A percentile compares a stretch with the other conserved stretches of the same genome.
These are phyloP conservation scores for Ranitomeya variabilis DNA, from an alignment of 2,113 vertebrate genomes.

Conservation along the genomic window DNA sequence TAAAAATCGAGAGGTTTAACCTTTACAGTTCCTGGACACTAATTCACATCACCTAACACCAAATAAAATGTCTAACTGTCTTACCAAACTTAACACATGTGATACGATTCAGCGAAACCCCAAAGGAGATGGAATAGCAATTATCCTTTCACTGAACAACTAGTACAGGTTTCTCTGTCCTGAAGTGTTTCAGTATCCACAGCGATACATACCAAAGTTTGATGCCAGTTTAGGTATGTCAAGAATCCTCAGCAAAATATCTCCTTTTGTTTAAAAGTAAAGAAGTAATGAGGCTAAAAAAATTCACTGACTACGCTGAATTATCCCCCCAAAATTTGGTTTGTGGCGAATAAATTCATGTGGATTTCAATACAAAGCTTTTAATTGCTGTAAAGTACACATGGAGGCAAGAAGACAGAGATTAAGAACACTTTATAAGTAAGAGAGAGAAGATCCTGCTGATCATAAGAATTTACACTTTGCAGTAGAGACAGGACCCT, in stretches of 20 bases:
- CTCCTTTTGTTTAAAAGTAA: not conserved
- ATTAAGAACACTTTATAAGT: no score
- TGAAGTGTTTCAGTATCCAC: not conserved
- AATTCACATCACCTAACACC: constrained; percentile 49
- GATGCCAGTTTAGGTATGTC: not conserved
- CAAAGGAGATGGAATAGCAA: constrained; percentile 41
- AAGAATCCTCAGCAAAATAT: not conserved
- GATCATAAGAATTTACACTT: no score
- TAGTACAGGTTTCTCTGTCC: not conserved
- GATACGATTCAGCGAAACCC: constrained; percentile 34
- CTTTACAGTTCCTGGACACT: constrained; percentile 43
- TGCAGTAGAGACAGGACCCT: no score
- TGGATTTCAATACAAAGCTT: no score
- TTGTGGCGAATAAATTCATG: no score
- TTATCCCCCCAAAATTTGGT: no score
- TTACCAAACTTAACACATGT: constrained; percentile 50
- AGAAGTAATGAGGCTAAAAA: not conserved
- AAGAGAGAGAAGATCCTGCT: no score
- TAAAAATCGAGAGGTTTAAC: constrained; percentile 45
- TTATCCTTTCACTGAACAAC: constrained; percentile 28
- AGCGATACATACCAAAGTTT: not conserved
- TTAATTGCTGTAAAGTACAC: no score
- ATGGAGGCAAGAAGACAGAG: no score
- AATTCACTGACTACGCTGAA: no score
- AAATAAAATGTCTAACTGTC: constrained; percentile 49